Percentiles rank a stretch among this genome's conserved stretches.
phyloP scores from a whole-genome alignment of 2,888 invertebrate genomes.

The Cephus sareptanus region DNA sequence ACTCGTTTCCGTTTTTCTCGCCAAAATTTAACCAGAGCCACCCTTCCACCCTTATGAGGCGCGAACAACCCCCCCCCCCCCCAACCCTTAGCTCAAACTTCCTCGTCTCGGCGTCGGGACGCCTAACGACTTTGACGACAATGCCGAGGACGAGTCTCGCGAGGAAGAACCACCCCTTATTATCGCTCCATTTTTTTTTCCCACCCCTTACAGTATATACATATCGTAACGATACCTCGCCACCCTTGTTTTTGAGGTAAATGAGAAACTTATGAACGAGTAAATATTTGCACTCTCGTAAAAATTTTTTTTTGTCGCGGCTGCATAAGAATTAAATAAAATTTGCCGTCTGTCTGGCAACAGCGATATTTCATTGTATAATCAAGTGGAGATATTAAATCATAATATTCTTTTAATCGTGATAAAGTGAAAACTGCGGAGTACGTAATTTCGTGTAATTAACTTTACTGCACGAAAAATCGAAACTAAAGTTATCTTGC shows the following conservation, averaged over 20 bases:
- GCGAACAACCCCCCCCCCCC: no score
- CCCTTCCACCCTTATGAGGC: no score
- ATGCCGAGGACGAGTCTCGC: not conserved
- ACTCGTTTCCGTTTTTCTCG: no score
- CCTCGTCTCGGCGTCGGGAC: not conserved
- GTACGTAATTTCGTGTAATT: not conserved
- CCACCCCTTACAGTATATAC: not conserved
- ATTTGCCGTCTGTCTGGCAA: not conserved
- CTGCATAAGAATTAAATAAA: not conserved
- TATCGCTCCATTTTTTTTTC: not conserved
- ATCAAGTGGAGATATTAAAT: not conserved
- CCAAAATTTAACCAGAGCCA: no score
- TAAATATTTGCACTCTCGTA: not conserved
- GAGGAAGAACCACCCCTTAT: not conserved
- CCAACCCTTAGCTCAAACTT: not conserved
- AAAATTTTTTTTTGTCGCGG: not conserved
- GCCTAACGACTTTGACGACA: not conserved
- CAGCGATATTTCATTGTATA: not conserved
- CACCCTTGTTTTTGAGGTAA: not conserved
- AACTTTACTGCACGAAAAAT: not conserved
- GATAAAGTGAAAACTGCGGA: not conserved
- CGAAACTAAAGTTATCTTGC: not conserved
- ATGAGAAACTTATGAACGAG: not conserved
- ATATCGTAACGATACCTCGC: not conserved
- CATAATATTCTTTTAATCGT: not conserved